A percentile compares a stretch with the other conserved stretches of the same genome.
phyloP scores from a whole-genome alignment of 2,888 invertebrate genomes.

The Amorpha juglandis region DNA sequence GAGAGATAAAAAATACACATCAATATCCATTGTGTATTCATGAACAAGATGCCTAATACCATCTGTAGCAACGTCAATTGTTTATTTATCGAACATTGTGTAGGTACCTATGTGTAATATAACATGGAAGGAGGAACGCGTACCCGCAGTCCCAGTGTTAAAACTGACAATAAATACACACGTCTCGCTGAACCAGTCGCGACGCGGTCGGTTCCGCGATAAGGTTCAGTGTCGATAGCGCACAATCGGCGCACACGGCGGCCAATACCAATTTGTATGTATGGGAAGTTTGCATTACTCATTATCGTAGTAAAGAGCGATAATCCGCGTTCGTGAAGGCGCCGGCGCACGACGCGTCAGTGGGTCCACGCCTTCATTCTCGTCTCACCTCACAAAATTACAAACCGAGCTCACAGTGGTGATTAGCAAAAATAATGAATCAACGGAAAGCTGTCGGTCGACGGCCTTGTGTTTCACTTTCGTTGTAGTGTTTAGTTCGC shows the following conservation, averaged over 20 bases:
- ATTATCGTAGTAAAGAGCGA: slow-evolving; percentile 69
- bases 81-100: slow-evolving; percentile 68
- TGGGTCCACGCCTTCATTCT: slow-evolving; percentile 33
- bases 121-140: slow-evolving; percentile 55
- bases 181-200: slow-evolving; percentile 56
- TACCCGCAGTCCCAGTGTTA: slow-evolving; percentile 62
- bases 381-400: slow-evolving; percentile 45
- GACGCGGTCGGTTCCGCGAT: slow-evolving; percentile 64
- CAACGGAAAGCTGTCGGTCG: slow-evolving; percentile 47
- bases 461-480: slow-evolving; percentile 44
- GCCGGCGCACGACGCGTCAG: slow-evolving; percentile 45
- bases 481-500: slow-evolving; percentile 43
- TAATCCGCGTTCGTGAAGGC: slow-evolving; percentile 63
- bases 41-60: slow-evolving; percentile 39
- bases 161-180: slow-evolving; percentile 54
- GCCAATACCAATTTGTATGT: slow-evolving; percentile 53
- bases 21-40: slow-evolving; percentile 44
- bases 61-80: slow-evolving; percentile 58
- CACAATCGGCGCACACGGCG: slow-evolving; percentile 54
- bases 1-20: slow-evolving; percentile 33
- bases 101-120: slow-evolving; percentile 60
- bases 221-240: slow-evolving; percentile 62
- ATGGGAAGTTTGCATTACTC: slow-evolving; percentile 69
- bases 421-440: slow-evolving; percentile 67
- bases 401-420: slow-evolving; percentile 47